phyloP scores from a whole-genome alignment of 2,113 vertebrate genomes.

The Callaeas wilsoni region DNA sequence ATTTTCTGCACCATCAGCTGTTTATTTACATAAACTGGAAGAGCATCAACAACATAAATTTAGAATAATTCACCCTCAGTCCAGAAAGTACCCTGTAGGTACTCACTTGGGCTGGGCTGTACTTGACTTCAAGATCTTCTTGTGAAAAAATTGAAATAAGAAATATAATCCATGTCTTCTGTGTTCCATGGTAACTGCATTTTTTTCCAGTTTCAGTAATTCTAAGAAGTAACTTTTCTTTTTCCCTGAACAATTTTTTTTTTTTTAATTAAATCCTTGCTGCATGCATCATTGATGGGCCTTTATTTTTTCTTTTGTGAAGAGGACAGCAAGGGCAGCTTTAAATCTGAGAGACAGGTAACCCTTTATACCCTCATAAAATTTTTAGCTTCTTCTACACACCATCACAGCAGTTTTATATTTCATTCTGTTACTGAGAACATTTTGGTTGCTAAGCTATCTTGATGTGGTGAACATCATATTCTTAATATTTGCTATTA shows the following conservation, averaged over 20 bases:
- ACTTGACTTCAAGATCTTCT: not conserved
- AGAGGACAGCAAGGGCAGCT: not conserved
- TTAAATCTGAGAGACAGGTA: not conserved
- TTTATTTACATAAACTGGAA: not conserved
- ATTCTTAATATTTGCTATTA: not conserved
- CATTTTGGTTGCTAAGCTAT: not conserved
- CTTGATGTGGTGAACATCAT: not conserved
- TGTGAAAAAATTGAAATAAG: not conserved
- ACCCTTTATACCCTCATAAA: not conserved
- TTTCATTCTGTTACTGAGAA: not conserved
- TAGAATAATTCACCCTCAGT: not conserved
- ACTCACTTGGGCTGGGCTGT: not conserved
- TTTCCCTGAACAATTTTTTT: too few species aligned
- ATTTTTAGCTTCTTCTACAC: not conserved
- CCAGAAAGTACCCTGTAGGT: not conserved
- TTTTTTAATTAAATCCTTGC: not conserved
- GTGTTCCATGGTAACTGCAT: not conserved
- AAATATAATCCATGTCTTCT: not conserved
- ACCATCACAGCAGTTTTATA: not conserved
- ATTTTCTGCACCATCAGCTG: not conserved
- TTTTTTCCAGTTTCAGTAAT: not conserved
- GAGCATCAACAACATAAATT: not conserved
- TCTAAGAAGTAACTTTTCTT: not conserved
- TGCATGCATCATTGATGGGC: not conserved
- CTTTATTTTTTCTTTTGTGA: not conserved